Base-by-base conservation (phyloP, 1,140 invertebrate species). In the Varroa destructor region DNA sequence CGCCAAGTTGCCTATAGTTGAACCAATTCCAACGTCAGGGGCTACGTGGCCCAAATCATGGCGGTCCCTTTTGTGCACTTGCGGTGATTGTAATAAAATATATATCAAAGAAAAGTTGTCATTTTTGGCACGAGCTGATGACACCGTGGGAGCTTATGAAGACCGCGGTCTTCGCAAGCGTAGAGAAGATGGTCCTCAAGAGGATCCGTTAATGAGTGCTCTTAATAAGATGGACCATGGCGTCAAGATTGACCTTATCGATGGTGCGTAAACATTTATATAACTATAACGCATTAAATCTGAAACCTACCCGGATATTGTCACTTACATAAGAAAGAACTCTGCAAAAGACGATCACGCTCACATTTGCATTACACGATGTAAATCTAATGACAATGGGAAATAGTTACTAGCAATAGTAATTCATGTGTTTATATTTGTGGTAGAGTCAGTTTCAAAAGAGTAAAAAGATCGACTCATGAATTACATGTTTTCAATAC, bases 191-290 rank as follows among this genome's bases (percentile, higher is more conserved):
- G 36, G 40, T 4, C 61, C 61, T 1, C 46, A 51, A 8, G 46
- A 51, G 46, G 61, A 67, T 40, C 61, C 61, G 40, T 1, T 67
- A 37, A 67, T 67, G 61, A 67, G 46, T 46, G 61, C 61, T 46
- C 46, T 67, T 12, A 37, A 67, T 37, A 46, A 46, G 40, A 14
- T 67, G 14, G 61, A 46, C 12, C 61, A 67, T 46, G 61, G 40
- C 40, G 40, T 43, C 40, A 67, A 67, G 36, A 67, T 67, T 46
- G 61, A 67, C 5, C 40, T 67, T 12, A 67, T 67, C 12, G 61
- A 67, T 37, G 61, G 61, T 37, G 46, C 4, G 46, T 51, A 8
- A 3, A 3, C 46, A 51, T 3, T 51, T 51, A 8, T 25, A 25
- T 25, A 25, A 25, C 25, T 25, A 25, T 25, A 25, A 25, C 25